Base-by-base conservation (phyloP, 2,888 invertebrate genomes). In the Synanthedon andrenaeformis region DNA sequence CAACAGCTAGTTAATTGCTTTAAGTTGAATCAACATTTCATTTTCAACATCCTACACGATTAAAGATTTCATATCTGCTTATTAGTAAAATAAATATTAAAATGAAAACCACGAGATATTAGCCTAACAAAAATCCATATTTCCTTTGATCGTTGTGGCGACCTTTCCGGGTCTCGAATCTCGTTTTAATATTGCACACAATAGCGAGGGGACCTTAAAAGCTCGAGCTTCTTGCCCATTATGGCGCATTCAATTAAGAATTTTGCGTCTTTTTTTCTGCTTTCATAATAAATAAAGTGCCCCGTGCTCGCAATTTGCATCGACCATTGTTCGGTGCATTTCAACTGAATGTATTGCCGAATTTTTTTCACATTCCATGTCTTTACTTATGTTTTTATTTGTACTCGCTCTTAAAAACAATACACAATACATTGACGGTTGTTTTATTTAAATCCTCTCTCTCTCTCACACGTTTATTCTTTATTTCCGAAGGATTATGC, bases 251-350 rank as follows among this genome's bases (percentile, higher is more conserved):
- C 70, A 78, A 74, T 78, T 74, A 72, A 71, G 71, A 66, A 70
- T 66, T 65, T 65, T 60, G 64, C 62, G 62, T 68, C 63, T 71
- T 77, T 79, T 79, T 77, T 76, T 70, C 64, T 64, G 64, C 64
- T 63, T 66, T 48, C 62, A 65, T 67, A 68, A 78, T 79, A 76
- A 76, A 80, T 74, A 76, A 79, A 76, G 69, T 65, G 58, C 70
- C 61, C 62, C 63, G 68, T 70, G 63, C 67, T 64, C 71, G 68
- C 73, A 78, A 84, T 83, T 83, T 83, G 82, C 85, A 80, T 83
- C 68, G 66, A 19, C 82, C 83, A 85, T 86, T 85, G 85, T 85
- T 83, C 75, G 69, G 61, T 56, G 65, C 66, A 82, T 80, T 82
- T 75, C 72, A 69, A 64, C 67, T 63, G 72, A 69, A 70, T 70